Evolutionary conservation across 37 sponge, comb jelly and placozoan species (phyloP).

Genomic region (Haliclona indistincta): DNA sequence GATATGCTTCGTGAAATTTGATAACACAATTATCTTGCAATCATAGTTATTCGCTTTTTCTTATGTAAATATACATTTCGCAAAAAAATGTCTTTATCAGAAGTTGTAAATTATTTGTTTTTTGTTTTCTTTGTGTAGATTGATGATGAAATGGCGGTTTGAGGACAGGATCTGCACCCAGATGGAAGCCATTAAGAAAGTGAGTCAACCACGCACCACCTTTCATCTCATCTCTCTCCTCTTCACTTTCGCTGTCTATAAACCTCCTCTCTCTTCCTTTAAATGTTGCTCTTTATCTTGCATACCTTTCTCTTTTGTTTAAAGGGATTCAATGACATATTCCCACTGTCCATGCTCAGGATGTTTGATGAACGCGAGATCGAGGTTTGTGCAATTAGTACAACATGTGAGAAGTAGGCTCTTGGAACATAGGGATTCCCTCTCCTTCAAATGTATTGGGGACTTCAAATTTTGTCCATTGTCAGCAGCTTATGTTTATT

Average conservation of each 20-base stretch:
- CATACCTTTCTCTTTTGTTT: neutral
- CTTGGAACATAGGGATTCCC: no score
- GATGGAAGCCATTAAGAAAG: conserved; percentile 89
- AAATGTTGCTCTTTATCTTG: neutral
- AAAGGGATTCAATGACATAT: conserved; percentile 45
- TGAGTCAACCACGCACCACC: neutral
- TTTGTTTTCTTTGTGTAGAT: conserved; percentile 29
- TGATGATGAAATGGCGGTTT: conserved; percentile 93
- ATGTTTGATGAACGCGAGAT: conserved; percentile 93
- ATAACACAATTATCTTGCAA: no score
- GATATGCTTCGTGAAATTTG: no score
- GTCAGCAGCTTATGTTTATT: no score
- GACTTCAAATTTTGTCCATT: no score
- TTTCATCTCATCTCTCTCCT: neutral
- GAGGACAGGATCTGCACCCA: conserved; percentile 83
- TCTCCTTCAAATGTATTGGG: no score
- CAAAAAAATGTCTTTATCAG: neutral
- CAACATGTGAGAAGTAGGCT: no score
- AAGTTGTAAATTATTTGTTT: neutral
- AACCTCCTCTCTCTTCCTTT: neutral
- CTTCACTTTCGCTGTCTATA: neutral
- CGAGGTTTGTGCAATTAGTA: no score
- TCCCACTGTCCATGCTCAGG: conserved; percentile 67
- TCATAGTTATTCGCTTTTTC: no score
- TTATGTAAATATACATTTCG: neutral